phyloP scores from a whole-genome alignment of 2,797 vertebrate genomes.

The Sebastes vulpes region DNA sequence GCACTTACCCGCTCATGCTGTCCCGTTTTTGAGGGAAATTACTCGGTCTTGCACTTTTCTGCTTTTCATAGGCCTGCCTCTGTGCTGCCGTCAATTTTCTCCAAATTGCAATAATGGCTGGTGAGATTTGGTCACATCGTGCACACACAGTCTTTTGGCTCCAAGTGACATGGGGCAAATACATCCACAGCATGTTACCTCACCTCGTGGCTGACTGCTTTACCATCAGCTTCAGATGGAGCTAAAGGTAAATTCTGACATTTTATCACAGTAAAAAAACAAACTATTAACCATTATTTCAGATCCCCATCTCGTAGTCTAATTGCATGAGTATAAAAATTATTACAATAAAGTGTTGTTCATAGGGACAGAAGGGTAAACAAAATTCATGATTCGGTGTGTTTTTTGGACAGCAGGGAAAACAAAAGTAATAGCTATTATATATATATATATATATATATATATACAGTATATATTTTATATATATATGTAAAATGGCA shows the following conservation, averaged over 20 bases:
- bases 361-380: background rate
- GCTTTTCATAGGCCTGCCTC: conserved; percentile 41
- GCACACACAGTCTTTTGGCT: conserved; percentile 38
- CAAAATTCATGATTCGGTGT: background rate
- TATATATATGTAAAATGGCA: too few species aligned
- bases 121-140: conserved; percentile 58
- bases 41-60: conserved; percentile 46
- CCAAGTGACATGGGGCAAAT: conserved; percentile 52
- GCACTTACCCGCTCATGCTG: conserved; percentile 33
- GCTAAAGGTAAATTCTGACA: background rate
- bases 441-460: too few species aligned
- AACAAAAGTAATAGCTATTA: background rate
- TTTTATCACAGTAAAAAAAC: background rate
- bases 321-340: background rate
- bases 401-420: background rate
- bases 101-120: conserved; percentile 66
- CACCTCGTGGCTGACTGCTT: conserved; percentile 16
- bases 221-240: background rate
- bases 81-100: conserved; percentile 61
- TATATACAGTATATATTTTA: too few species aligned
- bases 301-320: background rate
- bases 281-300: background rate
- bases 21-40: conserved; percentile 50
- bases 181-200: conserved; percentile 33
- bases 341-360: background rate